phyloP scores from a whole-genome alignment of 2,888 invertebrate species.

The Geophilus truncorum region DNA sequence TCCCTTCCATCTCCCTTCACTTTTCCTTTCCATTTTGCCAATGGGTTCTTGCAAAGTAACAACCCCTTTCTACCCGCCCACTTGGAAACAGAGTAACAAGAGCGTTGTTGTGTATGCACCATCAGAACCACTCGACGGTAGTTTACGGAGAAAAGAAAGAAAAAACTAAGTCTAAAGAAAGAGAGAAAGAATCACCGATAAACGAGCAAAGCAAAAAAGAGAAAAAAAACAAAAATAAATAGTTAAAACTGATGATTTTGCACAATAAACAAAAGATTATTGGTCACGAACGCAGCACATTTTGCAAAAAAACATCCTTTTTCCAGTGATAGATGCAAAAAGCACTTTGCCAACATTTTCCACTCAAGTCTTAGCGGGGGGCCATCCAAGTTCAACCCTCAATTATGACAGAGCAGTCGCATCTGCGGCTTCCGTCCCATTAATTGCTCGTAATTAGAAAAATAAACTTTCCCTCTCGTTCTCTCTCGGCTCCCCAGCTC shows the following conservation, averaged over 20 bases:
- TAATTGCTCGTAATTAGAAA: conserved; percentile 33
- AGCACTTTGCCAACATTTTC: conserved; percentile 14
- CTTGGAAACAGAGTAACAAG: conserved; percentile 15
- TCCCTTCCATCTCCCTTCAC: neutral
- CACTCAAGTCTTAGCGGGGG: neutral
- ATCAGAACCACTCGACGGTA: neutral
- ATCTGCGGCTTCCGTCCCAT: conserved; percentile 27
- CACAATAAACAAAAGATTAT: conserved; percentile 4
- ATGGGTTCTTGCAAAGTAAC: conserved; percentile 6
- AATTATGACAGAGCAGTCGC: conserved; percentile 21
- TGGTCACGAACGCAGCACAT: neutral
- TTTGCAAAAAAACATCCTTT: conserved; percentile 1
- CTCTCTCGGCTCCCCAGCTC: neutral
- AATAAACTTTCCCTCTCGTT: conserved; percentile 30
- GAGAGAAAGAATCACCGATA: neutral
- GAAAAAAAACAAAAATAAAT: neutral
- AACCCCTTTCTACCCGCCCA: conserved; percentile 5
- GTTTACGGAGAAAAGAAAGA: neutral
- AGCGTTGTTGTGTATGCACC: conserved; percentile 16
- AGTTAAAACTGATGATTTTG: neutral
- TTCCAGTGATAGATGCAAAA: neutral
- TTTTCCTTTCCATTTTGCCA: conserved; percentile 1
- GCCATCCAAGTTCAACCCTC: conserved; percentile 23
- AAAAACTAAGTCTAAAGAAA: neutral
- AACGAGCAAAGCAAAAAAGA: neutral